phyloP scores from a whole-genome alignment of 1,140 invertebrate species.

The Drosophila sechellia region DNA sequence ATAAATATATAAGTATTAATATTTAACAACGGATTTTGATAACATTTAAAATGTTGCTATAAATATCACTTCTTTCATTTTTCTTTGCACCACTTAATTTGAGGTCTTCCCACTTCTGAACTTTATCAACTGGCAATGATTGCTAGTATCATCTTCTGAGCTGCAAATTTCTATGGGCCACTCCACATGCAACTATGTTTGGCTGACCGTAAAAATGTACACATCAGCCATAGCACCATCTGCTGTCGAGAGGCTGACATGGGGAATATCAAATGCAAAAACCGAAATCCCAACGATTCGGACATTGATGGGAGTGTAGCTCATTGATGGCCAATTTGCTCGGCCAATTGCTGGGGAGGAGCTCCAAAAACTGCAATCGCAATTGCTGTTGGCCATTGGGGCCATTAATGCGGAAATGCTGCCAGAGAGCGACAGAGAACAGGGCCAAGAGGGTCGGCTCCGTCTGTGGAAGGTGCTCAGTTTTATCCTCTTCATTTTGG shows the following conservation, averaged over 20 bases:
- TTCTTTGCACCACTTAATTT: too few relatives aligned
- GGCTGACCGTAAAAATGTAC: constrained; percentile 37
- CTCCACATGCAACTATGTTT: constrained; percentile 27
- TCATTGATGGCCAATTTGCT: constrained; percentile 73
- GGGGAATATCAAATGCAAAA: constrained; percentile 31
- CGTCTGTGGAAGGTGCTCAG: constrained; percentile 21
- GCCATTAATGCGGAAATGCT: constrained; percentile 60
- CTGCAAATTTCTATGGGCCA: constrained; percentile 13
- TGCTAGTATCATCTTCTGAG: not conserved
- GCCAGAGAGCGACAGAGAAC: constrained; percentile 27
- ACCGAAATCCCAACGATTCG: constrained; percentile 33
- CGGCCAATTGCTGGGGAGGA: constrained; percentile 68
- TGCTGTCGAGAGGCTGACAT: constrained; percentile 11
- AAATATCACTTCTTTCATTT: not conserved
- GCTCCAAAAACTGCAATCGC: constrained; percentile 31
- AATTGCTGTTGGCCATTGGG: constrained; percentile 54
- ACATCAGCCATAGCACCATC: constrained; percentile 13
- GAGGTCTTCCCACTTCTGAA: not conserved
- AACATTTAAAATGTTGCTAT: not conserved
- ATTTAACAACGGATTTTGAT: too few relatives aligned
- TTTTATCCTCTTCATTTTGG: constrained; percentile 29
- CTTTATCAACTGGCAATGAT: too few relatives aligned
- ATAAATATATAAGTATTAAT: too few relatives aligned
- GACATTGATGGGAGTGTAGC: constrained; percentile 44
- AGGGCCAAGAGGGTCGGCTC: not conserved